Evolutionary conservation across 2,113 vertebrate genomes (phyloP), one percentile per base, ranked within the genome.

Genomic region (Choloepus hoffmanni): DNA sequence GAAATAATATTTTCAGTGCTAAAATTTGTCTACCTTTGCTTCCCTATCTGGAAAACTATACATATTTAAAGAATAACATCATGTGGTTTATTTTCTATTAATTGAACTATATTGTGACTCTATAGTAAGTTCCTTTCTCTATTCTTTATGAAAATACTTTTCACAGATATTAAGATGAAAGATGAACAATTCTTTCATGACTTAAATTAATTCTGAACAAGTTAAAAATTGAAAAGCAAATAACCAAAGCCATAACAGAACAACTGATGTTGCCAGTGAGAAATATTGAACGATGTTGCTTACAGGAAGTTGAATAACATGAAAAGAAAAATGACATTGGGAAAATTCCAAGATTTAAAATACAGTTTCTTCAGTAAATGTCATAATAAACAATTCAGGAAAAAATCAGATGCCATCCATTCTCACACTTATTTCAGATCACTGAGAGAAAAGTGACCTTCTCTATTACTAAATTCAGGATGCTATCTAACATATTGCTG

Each of bases 351-450:
- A 23, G 53, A 88, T 55, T 70, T 70, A 72, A 79, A 94, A 88
- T 45, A 45, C 10, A 92, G 30, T 73, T 94, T 86, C 55, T 88
- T 92, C 65, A 88, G n/a, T 82, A 88, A 95, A 97, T 95, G 55
- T 92, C 92, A 93, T n/a, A 92, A 92, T 77, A 87, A 90, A 77
- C 76, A 86, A 91, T 60, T 73, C 68, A 83, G 36, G 30, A 36
- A n/a, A 85, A 85, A 85, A 18, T 93, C 84, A 85, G 14, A 78
- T 67, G 36, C 11, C 55, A 70, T 81, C 48, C 18, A 45, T 95
- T 85, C 53, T 77, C 65, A 85, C 36, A 36, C 4, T 93, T 3
- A 58, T 93, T 76, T 81, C 30, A 81, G 33, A 55, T 53, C 87
- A 21, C n/a, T 90, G n/a, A 62, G 15, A 91, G 15, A 85, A 93